Evolutionary conservation across 2,113 vertebrate genomes (phyloP), one percentile per base, ranked within the genome.

Genomic region (Pungitius pungitius): DNA sequence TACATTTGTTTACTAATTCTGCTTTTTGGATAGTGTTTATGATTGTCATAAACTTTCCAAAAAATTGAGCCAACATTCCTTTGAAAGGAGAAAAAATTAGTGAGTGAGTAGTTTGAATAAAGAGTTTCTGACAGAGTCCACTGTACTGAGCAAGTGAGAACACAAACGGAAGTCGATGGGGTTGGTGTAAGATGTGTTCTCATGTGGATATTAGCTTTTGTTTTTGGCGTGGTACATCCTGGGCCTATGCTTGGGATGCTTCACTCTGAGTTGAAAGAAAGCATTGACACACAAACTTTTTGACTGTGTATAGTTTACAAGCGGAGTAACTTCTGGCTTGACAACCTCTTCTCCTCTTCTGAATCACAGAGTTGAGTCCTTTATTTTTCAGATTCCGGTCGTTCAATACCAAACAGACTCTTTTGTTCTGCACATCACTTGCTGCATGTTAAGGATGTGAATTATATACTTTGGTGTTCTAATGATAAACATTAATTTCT

Each of bases 391-490:
- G 9, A 74, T 81, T 79, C 47, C 58, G 27, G 15, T 72, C 70
- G 42, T 59, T 64, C 58, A 62, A 30, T 2, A 8, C 33, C 5
- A 35, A 35, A 35, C 33, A 78, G 65, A 66, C n/a, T 61, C 42
- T 67, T 0, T 52, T 72, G 30, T 82, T 65, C 60, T 61, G 64
- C 69, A 67, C 40, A 45, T 78, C 35, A 60, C 62, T 20, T 55
- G 80, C 80, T 59, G 73, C 83, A 88, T 86, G 83, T 70, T 72
- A 69, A 76, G 81, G 64, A 84, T 78, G 51, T 73, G 75, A n/a
- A 72, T 59, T 40, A 69, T 0, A 58, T 9, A 54, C 55, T 67
- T 74, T 76, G 66, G 73, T 66, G 56, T 70, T 73, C 65, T 43
- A 51, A 62, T 67, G 55, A 61, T 61, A 51, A 37, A 2, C 43